Conservation (phyloP, 1,140 invertebrate species). For the Pogonognathellus flavescens region DNA sequence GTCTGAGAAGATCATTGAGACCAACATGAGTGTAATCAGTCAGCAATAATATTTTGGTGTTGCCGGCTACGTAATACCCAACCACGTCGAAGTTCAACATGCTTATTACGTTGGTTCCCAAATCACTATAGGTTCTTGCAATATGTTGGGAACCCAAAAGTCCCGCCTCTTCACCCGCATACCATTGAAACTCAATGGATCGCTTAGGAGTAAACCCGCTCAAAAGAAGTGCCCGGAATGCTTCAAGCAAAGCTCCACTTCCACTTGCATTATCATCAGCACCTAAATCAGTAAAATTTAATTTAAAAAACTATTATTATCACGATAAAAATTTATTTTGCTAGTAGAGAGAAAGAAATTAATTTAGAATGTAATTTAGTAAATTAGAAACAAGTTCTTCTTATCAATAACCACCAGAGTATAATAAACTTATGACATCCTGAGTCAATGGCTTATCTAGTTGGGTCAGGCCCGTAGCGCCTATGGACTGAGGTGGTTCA, state of each 20-base stretch:
- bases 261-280: not conserved
- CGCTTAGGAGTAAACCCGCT: not conserved
- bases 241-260: not conserved
- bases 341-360: too few relatives aligned
- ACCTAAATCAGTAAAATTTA: too few relatives aligned
- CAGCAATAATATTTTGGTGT: constrained; percentile 11
- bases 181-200: too few relatives aligned
- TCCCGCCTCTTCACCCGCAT: not conserved
- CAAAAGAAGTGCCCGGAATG: not conserved
- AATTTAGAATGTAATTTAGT: too few relatives aligned
- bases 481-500: too few relatives aligned
- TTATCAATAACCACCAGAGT: too few relatives aligned
- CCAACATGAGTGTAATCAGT: constrained; percentile 31
- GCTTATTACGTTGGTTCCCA: not conserved
- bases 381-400: too few relatives aligned
- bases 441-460: too few relatives aligned
- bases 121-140: not conserved
- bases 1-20: constrained; percentile 27
- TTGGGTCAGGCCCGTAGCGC: too few relatives aligned
- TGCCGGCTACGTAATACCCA: not conserved
- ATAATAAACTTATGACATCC: too few relatives aligned
- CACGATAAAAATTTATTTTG: too few relatives aligned
- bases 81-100: not conserved
- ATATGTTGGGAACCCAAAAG: not conserved
- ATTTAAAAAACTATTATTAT: too few relatives aligned